These are phyloP conservation scores for Papilio polytes DNA, from an alignment of 1,140 invertebrate species.

Conservation along the genomic window DNA sequence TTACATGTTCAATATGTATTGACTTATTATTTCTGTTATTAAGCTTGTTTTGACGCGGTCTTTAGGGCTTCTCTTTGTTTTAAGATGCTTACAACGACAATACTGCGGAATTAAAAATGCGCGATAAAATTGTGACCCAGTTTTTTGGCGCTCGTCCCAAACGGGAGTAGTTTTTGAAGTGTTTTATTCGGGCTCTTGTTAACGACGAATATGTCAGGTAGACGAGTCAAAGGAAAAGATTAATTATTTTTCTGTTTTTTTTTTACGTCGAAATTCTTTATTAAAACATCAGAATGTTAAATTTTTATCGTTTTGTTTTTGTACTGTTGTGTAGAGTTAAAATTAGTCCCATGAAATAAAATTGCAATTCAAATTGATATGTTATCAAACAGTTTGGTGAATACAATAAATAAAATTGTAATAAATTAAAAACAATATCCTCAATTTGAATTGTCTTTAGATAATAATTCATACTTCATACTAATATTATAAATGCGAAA, in stretches of 20 bases:
- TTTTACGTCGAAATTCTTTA: background rate
- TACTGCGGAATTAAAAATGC: conserved; percentile 3
- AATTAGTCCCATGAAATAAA: background rate
- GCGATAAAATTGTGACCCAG: conserved; percentile 15
- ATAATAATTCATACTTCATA: too few species aligned
- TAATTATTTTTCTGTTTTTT: conserved; percentile 7
- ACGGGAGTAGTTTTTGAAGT: conserved; percentile 17
- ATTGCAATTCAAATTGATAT: background rate
- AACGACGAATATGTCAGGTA: conserved; percentile 19
- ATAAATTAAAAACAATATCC: too few species aligned
- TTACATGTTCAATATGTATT: too few species aligned
- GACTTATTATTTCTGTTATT: background rate
- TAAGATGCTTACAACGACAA: conserved; percentile 15
- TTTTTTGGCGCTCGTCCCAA: background rate
- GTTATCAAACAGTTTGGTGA: too few species aligned
- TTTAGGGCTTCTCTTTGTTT: background rate
- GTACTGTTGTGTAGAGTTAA: background rate
- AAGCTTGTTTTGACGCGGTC: background rate
- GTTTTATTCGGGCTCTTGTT: conserved; percentile 24
- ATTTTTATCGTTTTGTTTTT: background rate
- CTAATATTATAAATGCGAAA: too few species aligned
- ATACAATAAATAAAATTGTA: too few species aligned
- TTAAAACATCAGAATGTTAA: background rate
- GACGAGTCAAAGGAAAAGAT: conserved; percentile 25
- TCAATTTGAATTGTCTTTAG: too few species aligned